Conservation (phyloP, 1,140 invertebrate genomes). For the Drosophila biarmipes region DNA sequence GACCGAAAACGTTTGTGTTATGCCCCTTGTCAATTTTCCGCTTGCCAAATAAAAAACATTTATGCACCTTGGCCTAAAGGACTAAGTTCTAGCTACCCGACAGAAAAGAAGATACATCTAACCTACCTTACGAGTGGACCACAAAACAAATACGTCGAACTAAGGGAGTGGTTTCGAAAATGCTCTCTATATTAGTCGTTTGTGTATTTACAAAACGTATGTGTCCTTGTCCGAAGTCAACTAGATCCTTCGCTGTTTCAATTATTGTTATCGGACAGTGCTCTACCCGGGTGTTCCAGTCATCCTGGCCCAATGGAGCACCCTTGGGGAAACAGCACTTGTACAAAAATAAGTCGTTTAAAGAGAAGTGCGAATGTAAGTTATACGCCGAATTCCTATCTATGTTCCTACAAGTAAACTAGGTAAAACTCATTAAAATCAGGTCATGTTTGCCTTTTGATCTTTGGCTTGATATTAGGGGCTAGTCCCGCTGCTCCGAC, state of each 20-base stretch:
- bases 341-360: constrained; percentile 9
- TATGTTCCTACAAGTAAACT: constrained; percentile 38
- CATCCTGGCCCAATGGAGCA: background rate
- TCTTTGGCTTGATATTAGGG: constrained; percentile 39
- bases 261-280: background rate
- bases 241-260: background rate
- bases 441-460: constrained; percentile 29
- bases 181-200: constrained; percentile 7
- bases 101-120: constrained; percentile 16
- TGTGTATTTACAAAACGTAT: constrained; percentile 21
- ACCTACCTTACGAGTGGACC: constrained; percentile 13
- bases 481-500: constrained; percentile 14
- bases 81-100: constrained; percentile 31
- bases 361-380: constrained; percentile 1
- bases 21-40: constrained; percentile 11
- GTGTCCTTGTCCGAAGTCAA: background rate
- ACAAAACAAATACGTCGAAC: background rate
- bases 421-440: constrained; percentile 48
- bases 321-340: background rate
- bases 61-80: constrained; percentile 20
- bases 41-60: constrained; percentile 22
- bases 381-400: constrained; percentile 34
- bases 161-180: constrained; percentile 3
- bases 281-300: background rate
- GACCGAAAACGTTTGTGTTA: background rate